phyloP scores from a whole-genome alignment of 2,888 invertebrate genomes.

The Erebia epiphron region DNA sequence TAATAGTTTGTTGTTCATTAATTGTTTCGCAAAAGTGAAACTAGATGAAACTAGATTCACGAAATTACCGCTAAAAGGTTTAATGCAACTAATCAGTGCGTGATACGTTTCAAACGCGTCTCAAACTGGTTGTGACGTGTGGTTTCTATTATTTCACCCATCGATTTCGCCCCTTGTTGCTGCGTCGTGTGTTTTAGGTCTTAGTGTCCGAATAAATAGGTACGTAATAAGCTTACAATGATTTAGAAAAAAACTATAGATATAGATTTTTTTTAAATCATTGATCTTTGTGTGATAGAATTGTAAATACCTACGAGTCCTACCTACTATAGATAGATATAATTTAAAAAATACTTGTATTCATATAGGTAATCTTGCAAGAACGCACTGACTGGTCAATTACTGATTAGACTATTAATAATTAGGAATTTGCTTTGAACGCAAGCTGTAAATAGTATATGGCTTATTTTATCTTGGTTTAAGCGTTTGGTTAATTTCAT shows the following conservation, averaged over 20 bases:
- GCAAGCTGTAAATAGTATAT: conserved; percentile 68
- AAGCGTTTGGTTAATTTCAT: background rate
- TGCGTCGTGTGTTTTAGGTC: too few species aligned
- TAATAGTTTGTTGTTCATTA: too few species aligned
- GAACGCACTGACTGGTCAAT: conserved; percentile 81
- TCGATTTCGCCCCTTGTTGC: too few species aligned
- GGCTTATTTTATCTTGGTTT: conserved; percentile 44
- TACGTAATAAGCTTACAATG: conserved; percentile 19
- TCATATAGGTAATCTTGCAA: conserved; percentile 56
- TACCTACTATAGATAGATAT: background rate
- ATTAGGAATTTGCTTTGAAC: conserved; percentile 68
- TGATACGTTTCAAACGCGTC: too few species aligned
- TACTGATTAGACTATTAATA: conserved; percentile 74
- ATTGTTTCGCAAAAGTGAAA: too few species aligned
- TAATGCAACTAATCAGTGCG: too few species aligned
- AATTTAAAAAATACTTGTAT: background rate
- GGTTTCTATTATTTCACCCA: too few species aligned
- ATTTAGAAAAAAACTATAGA: background rate
- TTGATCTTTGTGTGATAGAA: conserved; percentile 8
- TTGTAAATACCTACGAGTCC: background rate
- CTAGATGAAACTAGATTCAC: too few species aligned
- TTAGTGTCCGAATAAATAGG: background rate
- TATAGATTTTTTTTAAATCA: too few species aligned
- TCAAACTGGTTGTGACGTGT: too few species aligned
- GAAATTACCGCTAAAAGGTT: too few species aligned